phyloP scores from a whole-genome alignment of 2,888 invertebrate species.

The Lasioglossum villosulum region DNA sequence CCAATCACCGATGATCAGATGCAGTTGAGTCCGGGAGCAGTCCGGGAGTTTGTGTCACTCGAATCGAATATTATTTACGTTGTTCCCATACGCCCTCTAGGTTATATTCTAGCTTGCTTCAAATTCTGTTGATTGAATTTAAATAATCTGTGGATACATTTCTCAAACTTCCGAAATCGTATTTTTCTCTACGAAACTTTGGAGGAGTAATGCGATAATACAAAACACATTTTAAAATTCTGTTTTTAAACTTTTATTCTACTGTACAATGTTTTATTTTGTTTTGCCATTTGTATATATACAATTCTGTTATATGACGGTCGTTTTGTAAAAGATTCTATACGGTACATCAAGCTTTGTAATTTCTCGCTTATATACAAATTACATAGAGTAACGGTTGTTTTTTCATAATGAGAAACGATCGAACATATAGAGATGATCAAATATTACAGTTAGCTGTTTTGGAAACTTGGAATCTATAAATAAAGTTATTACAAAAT shows the following conservation, averaged over 20 bases:
- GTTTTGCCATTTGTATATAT: constrained; percentile 69
- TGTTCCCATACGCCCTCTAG: no score
- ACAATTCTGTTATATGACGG: constrained; percentile 67
- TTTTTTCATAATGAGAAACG: constrained; percentile 40
- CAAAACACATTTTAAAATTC: background rate
- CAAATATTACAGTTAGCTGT: constrained; percentile 13
- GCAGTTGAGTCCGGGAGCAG: no score
- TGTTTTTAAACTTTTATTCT: constrained; percentile 70
- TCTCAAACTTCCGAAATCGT: no score
- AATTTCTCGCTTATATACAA: constrained; percentile 65
- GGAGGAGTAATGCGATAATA: background rate
- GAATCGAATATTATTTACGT: no score
- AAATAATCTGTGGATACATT: no score
- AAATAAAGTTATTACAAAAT: constrained; percentile 19
- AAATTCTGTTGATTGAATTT: no score
- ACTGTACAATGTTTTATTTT: constrained; percentile 76
- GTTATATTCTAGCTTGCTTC: no score
- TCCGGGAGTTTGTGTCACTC: no score
- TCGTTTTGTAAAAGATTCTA: constrained; percentile 73
- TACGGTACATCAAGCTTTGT: constrained; percentile 67
- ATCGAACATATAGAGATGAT: constrained; percentile 30
- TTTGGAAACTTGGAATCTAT: constrained; percentile 20
- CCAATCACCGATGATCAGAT: no score
- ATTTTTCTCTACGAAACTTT: no score
- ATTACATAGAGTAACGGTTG: constrained; percentile 60